Percentiles rank a stretch among this genome's conserved stretches.
Conservation (phyloP, 2,888 invertebrate genomes). For the Luperina nickerlii region DNA sequence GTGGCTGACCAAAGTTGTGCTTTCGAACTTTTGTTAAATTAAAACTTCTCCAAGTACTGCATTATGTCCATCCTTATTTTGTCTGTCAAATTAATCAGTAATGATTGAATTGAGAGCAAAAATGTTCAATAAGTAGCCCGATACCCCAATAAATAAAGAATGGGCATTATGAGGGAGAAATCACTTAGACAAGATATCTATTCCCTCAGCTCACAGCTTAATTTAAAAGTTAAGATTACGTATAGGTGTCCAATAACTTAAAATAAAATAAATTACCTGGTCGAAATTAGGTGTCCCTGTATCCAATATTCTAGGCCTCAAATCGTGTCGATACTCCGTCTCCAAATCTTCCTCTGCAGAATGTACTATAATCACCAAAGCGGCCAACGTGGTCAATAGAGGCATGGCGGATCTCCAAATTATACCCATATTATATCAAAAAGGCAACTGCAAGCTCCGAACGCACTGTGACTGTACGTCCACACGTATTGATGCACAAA, state of each 20-base stretch:
- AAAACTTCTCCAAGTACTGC: not conserved
- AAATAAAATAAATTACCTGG: conserved; percentile 73
- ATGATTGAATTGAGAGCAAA: not conserved
- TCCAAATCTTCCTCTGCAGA: conserved; percentile 84
- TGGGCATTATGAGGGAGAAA: not conserved
- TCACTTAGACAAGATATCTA: not conserved
- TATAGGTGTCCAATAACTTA: no score
- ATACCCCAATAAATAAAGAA: no score
- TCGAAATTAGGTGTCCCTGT: conserved; percentile 77
- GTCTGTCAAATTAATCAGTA: not conserved
- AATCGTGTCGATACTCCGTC: conserved; percentile 76
- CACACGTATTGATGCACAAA: conserved; percentile 67
- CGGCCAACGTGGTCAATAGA: conserved; percentile 87
- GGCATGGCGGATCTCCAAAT: conserved; percentile 83
- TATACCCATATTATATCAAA: conserved; percentile 86
- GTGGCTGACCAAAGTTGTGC: not conserved
- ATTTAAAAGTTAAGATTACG: not conserved
- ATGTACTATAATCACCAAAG: conserved; percentile 87
- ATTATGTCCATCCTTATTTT: conserved; percentile 3
- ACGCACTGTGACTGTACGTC: conserved; percentile 65
- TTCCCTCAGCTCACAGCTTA: no score
- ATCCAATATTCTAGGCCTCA: conserved; percentile 79
- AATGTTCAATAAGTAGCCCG: not conserved
- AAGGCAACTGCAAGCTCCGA: conserved; percentile 61
- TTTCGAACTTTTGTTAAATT: not conserved